Evolutionary conservation across 2,113 vertebrate genomes (phyloP).

Genomic region (Etia nguti): DNA sequence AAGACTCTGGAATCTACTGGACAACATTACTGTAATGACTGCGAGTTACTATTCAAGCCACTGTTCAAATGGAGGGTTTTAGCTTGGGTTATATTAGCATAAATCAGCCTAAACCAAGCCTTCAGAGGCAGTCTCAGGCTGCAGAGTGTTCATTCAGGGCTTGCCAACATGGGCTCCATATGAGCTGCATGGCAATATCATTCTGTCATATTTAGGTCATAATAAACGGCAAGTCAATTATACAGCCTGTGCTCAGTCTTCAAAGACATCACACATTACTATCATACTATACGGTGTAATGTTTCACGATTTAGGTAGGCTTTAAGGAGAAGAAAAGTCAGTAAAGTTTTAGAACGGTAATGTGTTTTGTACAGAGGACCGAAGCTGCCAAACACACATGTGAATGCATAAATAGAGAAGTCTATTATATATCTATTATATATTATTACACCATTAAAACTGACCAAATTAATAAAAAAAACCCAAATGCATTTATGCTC

Average conservation of each 20-base stretch:
- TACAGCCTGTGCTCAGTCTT: background rate
- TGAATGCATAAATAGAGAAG: background rate
- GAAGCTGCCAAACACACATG: rapidly evolving
- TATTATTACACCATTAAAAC: background rate
- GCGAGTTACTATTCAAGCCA: conserved; percentile 14
- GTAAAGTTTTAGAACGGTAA: background rate
- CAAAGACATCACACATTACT: background rate
- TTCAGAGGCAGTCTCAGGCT: background rate
- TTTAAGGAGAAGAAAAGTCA: background rate
- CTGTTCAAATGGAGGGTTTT: conserved; percentile 8
- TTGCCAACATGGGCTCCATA: conserved; percentile 6
- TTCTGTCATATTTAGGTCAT: conserved; percentile 39
- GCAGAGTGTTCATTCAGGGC: background rate
- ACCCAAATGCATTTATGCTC: background rate
- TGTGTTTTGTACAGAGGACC: background rate
- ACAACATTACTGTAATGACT: conserved; percentile 27
- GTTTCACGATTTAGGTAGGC: background rate
- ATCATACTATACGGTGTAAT: background rate
- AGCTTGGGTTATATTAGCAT: conserved; percentile 34
- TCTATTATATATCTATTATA: background rate
- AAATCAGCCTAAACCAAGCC: conserved; percentile 20
- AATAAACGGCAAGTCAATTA: background rate
- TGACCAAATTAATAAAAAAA: rapidly evolving
- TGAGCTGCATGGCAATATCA: conserved; percentile 1
- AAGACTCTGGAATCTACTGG: background rate